Evolutionary conservation across 1,140 invertebrate genomes (phyloP), one percentile per base, ranked within the genome.

Genomic region (Samia ricini): DNA sequence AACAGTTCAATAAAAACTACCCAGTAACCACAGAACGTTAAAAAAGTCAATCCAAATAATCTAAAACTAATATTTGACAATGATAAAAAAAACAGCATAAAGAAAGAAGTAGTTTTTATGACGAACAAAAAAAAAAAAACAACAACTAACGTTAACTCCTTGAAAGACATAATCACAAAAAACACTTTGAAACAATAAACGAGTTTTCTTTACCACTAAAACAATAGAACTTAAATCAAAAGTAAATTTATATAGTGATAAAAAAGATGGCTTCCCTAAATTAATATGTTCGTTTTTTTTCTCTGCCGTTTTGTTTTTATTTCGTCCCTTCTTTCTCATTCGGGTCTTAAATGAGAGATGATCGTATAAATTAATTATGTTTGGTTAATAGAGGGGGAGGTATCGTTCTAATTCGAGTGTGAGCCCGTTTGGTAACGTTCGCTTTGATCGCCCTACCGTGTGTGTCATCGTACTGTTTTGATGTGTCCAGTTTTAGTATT

Each of bases 331-430:
- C n/a, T n/a, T 60, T 64, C 51, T 52, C 51, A 22, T 52, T 52
- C 20, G 20, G 36, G 20, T 52, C 51, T 52, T 52, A 22, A 22
- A 52, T 19, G 48, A 61, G 67, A 69, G 70, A 72, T 68, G 66
- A 76, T 79, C 73, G 76, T 81, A 81, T 79, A 79, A 83, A 85
- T 83, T 85, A 83, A 83, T 85, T 81, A 84, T 83, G 80, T 86
- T 83, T 81, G 70, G 73, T 81, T 83, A 82, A 83, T 81, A 79
- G 76, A 56, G 60, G 61, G 20, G 59, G 63, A 50, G 23, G 60
- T 26, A 56, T 49, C 63, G 57, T 18, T 56, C 51, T 51, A 49
- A 60, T 23, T 10, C 65, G 72, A 42, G 66, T 56, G 36, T 48
- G 58, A 51, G 48, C 59, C 56, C 63, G 59, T 50, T 65, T 69